Evolutionary conservation across 2,888 invertebrate genomes (phyloP).

Genomic region (Harmothoe impar): DNA sequence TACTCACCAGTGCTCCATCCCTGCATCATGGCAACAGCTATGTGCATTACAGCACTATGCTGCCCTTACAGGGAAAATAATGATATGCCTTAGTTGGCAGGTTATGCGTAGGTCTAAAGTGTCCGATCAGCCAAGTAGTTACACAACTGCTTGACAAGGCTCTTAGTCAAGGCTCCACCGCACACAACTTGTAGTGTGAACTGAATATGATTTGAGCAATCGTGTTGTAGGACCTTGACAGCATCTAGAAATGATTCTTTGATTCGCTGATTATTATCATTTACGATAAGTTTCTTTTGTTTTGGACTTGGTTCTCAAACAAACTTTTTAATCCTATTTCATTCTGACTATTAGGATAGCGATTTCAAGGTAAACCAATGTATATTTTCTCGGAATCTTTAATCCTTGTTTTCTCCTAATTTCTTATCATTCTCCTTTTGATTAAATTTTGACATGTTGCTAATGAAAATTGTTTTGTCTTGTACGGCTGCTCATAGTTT

Average conservation of each 20-base stretch:
- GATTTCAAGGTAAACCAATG: slow-evolving; percentile 43
- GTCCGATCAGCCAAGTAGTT: neutral
- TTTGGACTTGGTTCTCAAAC: neutral
- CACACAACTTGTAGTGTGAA: neutral
- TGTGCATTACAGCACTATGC: too few relatives aligned
- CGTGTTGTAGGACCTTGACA: too few relatives aligned
- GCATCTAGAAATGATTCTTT: too few relatives aligned
- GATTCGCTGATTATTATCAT: too few relatives aligned
- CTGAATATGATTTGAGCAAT: too few relatives aligned
- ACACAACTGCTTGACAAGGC: neutral
- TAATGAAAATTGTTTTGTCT: neutral
- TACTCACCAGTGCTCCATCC: too few relatives aligned
- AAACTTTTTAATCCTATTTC: slow-evolving; percentile 27
- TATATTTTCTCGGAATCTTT: neutral
- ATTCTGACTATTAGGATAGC: slow-evolving; percentile 60
- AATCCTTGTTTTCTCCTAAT: neutral
- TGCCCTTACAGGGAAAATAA: too few relatives aligned
- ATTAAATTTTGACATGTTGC: neutral
- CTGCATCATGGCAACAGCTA: too few relatives aligned
- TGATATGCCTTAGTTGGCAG: slow-evolving; percentile 22
- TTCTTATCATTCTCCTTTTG: neutral
- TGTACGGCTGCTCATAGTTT: neutral
- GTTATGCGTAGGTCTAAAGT: neutral
- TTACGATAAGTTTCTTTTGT: neutral
- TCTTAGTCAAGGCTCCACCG: neutral